Evolutionary conservation across 1,140 invertebrate genomes (phyloP).

Genomic region (Mamestra configurata): DNA sequence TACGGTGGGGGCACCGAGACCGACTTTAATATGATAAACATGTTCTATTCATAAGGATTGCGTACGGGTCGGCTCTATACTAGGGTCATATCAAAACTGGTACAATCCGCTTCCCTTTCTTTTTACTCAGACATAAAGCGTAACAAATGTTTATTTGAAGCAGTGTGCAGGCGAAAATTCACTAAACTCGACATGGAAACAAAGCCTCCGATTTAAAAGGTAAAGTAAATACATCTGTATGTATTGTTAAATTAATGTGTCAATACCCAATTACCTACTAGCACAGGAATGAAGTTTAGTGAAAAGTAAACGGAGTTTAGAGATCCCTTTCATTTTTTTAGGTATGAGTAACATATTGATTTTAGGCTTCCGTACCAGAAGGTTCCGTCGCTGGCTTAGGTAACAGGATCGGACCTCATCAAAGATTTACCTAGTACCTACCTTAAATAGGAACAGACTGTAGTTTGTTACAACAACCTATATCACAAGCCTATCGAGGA

Average conservation of each 20-base stretch:
- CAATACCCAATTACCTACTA: neutral
- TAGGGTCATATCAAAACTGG: neutral
- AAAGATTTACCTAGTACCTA: neutral
- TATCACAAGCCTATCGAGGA: too few relatives aligned
- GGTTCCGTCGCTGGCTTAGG: neutral
- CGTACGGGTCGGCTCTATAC: neutral
- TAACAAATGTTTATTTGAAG: slow-evolving; percentile 1
- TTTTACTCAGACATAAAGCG: slow-evolving; percentile 17
- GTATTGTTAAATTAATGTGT: neutral
- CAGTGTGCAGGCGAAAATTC: neutral
- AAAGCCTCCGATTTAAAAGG: neutral
- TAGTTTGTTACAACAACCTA: too few relatives aligned
- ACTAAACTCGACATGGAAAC: neutral
- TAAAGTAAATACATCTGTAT: neutral
- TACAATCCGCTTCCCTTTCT: neutral
- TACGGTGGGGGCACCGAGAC: slow-evolving; percentile 19
- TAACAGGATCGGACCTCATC: neutral
- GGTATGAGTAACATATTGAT: neutral
- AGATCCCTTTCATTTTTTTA: neutral
- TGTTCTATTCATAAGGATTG: slow-evolving; percentile 44
- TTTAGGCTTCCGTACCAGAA: neutral
- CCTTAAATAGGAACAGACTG: too few relatives aligned
- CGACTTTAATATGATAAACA: slow-evolving; percentile 43
- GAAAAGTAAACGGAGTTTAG: neutral
- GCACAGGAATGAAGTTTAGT: neutral